Percentiles rank a stretch among this genome's conserved stretches.
Evolutionary conservation across 2,797 vertebrate species (phyloP).

Genomic region (Trachops cirrhosus): DNA sequence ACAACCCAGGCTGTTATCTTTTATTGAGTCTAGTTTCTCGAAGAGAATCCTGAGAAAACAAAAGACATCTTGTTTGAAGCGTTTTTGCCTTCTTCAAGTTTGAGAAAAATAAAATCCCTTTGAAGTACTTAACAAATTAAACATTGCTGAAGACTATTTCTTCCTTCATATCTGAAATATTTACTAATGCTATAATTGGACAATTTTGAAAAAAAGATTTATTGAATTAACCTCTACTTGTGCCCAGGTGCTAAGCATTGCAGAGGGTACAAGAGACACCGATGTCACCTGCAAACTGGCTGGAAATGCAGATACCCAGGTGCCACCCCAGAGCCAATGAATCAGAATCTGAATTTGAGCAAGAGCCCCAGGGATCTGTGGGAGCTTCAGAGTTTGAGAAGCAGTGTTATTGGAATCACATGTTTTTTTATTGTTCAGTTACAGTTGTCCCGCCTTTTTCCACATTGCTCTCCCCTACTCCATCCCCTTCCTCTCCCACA

Average conservation of each 20-base stretch:
- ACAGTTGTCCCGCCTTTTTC: too few relatives aligned
- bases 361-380: neutral
- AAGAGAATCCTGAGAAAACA: conserved; percentile 67
- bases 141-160: conserved; percentile 49
- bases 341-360: neutral
- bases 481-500: too few relatives aligned
- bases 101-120: conserved; percentile 17
- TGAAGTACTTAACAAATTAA: conserved; percentile 67
- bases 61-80: conserved; percentile 64
- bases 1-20: conserved; percentile 65
- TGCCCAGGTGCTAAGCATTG: neutral
- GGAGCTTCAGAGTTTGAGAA: neutral
- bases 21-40: conserved; percentile 60
- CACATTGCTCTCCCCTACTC: too few relatives aligned
- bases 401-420: neutral
- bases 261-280: neutral
- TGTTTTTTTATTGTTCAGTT: too few relatives aligned
- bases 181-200: conserved; percentile 45
- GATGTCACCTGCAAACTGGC: neutral
- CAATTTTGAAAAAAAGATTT: neutral
- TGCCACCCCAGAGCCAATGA: too few relatives aligned
- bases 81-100: conserved; percentile 48
- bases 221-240: neutral
- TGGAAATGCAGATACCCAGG: neutral
- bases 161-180: conserved; percentile 54